phyloP scores from a whole-genome alignment of 2,888 invertebrate genomes.

The Cetonia aurata region DNA sequence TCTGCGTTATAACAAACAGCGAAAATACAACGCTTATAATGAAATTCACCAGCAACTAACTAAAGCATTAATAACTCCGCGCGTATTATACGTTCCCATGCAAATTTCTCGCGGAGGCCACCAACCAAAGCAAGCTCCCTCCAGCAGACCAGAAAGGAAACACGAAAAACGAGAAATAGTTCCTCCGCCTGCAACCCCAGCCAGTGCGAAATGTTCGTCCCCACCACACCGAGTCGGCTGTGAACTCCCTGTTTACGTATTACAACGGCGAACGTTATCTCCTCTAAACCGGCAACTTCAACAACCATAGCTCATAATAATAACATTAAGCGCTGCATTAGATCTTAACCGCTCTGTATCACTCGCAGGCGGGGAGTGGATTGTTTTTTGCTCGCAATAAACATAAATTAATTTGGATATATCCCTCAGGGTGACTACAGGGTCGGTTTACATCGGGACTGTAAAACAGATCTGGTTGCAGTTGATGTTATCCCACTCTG shows the following conservation, averaged over 20 bases:
- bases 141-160: constrained; percentile 1
- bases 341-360: constrained; percentile 43
- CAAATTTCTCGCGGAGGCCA: not conserved
- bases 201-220: not conserved
- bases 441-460: constrained; percentile 54
- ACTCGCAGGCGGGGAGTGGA: constrained; percentile 29
- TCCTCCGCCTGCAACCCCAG: not conserved
- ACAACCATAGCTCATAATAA: constrained; percentile 40
- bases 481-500: constrained; percentile 48
- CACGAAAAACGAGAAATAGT: not conserved
- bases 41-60: constrained; percentile 11
- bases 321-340: constrained; percentile 42
- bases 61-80: not conserved
- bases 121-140: not conserved
- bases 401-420: constrained; percentile 62
- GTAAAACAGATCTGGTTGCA: constrained; percentile 53
- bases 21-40: not conserved
- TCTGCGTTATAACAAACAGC: too few relatives aligned
- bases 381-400: constrained; percentile 62
- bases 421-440: constrained; percentile 55
- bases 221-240: not conserved
- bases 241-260: constrained; percentile 20
- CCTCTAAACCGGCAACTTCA: constrained; percentile 33
- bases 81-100: constrained; percentile 11
- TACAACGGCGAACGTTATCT: constrained; percentile 31